A percentile compares a stretch with the other conserved stretches of the same genome.
These are phyloP conservation scores for Rhagologus leucostigma DNA, from an alignment of 2,113 vertebrate species.

Conservation along the genomic window DNA sequence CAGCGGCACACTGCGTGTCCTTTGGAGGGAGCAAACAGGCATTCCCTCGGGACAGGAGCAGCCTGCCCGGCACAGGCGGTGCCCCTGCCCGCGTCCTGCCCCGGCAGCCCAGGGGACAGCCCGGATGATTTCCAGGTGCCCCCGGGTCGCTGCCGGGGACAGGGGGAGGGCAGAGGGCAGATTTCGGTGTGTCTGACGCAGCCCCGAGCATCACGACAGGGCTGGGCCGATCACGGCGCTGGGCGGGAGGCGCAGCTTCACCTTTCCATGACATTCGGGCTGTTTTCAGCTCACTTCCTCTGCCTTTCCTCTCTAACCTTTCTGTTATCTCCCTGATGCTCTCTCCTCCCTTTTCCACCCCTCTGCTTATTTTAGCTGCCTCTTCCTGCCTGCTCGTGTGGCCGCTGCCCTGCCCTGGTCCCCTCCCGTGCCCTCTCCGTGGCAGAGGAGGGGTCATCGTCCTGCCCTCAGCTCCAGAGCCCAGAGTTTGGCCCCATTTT, in stretches of 20 bases:
- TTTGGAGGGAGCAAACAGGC: background rate
- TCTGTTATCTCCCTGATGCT: conserved; percentile 35
- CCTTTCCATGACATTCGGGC: conserved; percentile 10
- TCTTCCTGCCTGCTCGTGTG: conserved; percentile 24
- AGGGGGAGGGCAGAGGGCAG: background rate
- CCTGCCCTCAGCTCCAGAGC: background rate
- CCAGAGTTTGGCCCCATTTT: background rate
- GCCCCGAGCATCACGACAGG: background rate
- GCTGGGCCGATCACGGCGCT: background rate
- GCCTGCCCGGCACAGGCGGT: background rate
- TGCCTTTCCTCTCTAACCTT: conserved; percentile 36
- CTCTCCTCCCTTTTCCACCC: conserved; percentile 60
- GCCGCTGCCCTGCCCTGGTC: background rate
- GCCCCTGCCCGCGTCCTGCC: background rate
- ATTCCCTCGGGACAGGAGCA: background rate
- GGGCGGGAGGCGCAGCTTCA: conserved; percentile 13
- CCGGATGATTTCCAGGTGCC: background rate
- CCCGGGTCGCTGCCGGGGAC: background rate
- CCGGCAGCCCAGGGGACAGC: background rate
- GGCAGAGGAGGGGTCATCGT: background rate
- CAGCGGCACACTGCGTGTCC: accelerated
- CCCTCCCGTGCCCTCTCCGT: background rate
- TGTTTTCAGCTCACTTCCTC: conserved; percentile 32
- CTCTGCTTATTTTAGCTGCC: conserved; percentile 60
- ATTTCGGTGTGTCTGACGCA: background rate